Evolutionary conservation across 2,113 vertebrate genomes (phyloP), one percentile per base, ranked within the genome.

Genomic region (Microtus oregoni): DNA sequence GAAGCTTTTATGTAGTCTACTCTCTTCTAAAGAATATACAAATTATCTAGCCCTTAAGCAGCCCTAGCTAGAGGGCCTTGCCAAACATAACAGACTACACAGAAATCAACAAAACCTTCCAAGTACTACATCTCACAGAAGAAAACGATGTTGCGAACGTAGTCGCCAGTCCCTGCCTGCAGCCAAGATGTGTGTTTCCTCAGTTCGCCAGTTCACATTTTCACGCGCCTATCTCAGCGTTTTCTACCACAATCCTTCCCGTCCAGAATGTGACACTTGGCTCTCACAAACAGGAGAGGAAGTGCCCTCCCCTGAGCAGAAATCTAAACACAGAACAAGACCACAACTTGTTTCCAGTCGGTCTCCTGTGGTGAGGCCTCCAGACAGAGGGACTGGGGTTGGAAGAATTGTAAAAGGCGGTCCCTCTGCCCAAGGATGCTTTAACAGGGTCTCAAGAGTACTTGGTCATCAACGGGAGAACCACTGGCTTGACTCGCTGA

Each of bases 221-320:
- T n/a, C 85, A 11, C n/a, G 47, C 26, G 58, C 79, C 52, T 58
- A 76, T 20, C 7, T 3, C 0, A 30, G n/a, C 44, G 67, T n/a
- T 82, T 92, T 67, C n/a, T 68, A 72, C 73, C 76, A 5, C 85
- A 88, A 0, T 86, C 41, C n/a, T 86, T 79, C 44, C 81, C 70
- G 82, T 41, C 38, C 44, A 19, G 75, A 85, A 90, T 77, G 61
- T 92, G 61, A 88, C 63, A 55, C 52, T 97, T 90, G 94, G 83
- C 85, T 73, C 50, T 93, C 52, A 68, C 20, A 89, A 47, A 86
- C 6, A 22, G 38, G 89, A 94, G 85, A 94, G 87, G 96, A 96
- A 97, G 72, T 93, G 88, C 58, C 91, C 52, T 94, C 85, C 95
- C 52, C 79, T 63, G 41, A 65, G 52, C 50, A 90, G 95, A 97